Conservation (phyloP, 1,140 invertebrate genomes). For the Papilio polyxenes region DNA sequence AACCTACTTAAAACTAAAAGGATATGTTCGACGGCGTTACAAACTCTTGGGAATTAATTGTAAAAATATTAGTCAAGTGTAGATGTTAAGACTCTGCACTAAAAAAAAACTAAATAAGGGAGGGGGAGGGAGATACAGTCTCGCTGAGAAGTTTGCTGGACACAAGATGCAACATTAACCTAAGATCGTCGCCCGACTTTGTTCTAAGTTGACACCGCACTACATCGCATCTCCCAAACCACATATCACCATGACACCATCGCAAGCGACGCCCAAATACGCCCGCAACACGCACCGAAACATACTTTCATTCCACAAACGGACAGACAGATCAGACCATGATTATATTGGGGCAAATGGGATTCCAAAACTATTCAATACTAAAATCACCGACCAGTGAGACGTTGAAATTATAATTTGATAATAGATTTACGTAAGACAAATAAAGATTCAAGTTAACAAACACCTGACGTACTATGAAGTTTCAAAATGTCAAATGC, state of each 20-base stretch:
- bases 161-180: constrained; percentile 73
- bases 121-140: constrained; percentile 48
- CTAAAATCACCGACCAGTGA: constrained; percentile 41
- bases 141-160: constrained; percentile 76
- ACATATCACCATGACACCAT: constrained; percentile 45
- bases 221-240: constrained; percentile 39
- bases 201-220: constrained; percentile 58
- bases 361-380: constrained; percentile 15
- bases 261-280: constrained; percentile 12
- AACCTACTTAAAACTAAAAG: constrained; percentile 72
- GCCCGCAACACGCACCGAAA: constrained; percentile 33
- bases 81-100: constrained; percentile 39
- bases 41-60: background rate
- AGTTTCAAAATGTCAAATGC: background rate
- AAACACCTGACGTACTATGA: background rate
- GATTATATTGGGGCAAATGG: constrained; percentile 13
- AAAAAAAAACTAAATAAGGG: constrained; percentile 45
- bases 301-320: background rate
- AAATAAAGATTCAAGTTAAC: background rate
- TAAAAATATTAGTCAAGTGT: background rate
- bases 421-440: background rate
- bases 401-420: constrained; percentile 24
- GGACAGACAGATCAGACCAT: constrained; percentile 29
- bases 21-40: constrained; percentile 57
- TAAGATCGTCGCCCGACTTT: constrained; percentile 61